Conservation (phyloP, 53 echinoderm and acorn worm species). For the Echinometra lucunter region DNA sequence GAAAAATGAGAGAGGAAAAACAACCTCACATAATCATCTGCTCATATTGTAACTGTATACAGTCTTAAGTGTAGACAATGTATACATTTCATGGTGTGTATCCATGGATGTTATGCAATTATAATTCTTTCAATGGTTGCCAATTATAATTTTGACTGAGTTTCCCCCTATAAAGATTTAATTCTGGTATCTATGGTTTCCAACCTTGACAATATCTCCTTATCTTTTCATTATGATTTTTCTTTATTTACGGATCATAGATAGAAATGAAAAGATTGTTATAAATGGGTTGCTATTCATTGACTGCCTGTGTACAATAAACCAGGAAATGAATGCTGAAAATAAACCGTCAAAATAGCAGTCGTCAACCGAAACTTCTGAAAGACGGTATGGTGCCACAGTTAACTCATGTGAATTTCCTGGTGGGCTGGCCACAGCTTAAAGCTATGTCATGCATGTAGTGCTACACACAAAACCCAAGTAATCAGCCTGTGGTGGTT, state of each 20-base stretch:
- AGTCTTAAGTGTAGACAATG: neutral
- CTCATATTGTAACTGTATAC: neutral
- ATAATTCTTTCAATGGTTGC: neutral
- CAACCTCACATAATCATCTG: neutral
- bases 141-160: neutral
- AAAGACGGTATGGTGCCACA: neutral
- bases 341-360: neutral
- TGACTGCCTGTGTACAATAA: neutral
- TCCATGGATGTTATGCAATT: neutral
- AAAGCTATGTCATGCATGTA: neutral
- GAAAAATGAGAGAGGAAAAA: neutral
- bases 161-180: neutral
- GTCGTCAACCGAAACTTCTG: neutral
- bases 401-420: neutral
- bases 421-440: neutral
- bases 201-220: neutral
- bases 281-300: neutral
- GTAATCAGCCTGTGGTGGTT: neutral
- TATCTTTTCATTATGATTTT: neutral
- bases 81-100: neutral
- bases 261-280: neutral
- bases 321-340: conserved; percentile 41
- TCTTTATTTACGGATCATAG: neutral
- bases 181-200: neutral
- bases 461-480: neutral